A percentile compares a stretch with the other conserved stretches of the same genome.
Conservation (phyloP, 1,140 invertebrate genomes). For the fruit fly (Drosophila melanogaster) region Release_6_plus_ISO1_MT NT_033777.3:15675501-15676000, state of each 20-base stretch:
- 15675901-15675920: constrained; percentile 57
- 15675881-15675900: constrained; percentile 58
- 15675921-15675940: constrained; percentile 40
- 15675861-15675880: constrained; percentile 47
- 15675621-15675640: constrained; percentile 58
- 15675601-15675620: constrained; percentile 55
- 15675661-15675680: constrained; percentile 69
- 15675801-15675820: constrained; percentile 67
- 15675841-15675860: constrained; percentile 39
- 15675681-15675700: constrained; percentile 67
- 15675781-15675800: neutral
- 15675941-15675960: constrained; percentile 7
- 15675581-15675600: constrained; percentile 37
- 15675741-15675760: constrained; percentile 50
- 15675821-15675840: constrained; percentile 47
- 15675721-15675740: constrained; percentile 61
- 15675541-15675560: constrained; percentile 70
- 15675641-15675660: constrained; percentile 38
- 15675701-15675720: constrained; percentile 54
- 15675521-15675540: constrained; percentile 72
- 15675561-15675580: constrained; percentile 42
- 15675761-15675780: constrained; percentile 29
- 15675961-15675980: constrained; percentile 52
- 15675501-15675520: constrained; percentile 40
- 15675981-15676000: constrained; percentile 61